These are phyloP conservation scores for Rallus crepitans DNA, from an alignment of 2,797 vertebrate genomes.

Conservation along the genomic window DNA sequence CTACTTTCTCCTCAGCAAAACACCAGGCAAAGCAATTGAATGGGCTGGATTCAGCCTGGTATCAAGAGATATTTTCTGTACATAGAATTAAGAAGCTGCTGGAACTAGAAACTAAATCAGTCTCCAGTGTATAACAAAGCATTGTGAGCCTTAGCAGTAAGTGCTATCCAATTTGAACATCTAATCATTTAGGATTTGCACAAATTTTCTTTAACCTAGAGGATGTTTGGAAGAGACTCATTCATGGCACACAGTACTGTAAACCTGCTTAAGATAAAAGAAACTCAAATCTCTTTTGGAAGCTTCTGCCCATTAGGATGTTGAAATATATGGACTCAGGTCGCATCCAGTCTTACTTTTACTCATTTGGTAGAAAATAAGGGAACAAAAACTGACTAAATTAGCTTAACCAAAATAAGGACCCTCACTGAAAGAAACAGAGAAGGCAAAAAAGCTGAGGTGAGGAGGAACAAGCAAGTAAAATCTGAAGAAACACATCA, in stretches of 20 bases:
- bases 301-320: not conserved
- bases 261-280: not conserved
- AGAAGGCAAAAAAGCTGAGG: fast-evolving
- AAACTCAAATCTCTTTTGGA: not conserved
- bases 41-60: not conserved
- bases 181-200: not conserved
- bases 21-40: not conserved
- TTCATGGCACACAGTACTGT: not conserved
- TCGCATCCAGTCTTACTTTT: not conserved
- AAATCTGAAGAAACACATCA: not conserved
- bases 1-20: not conserved
- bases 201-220: not conserved
- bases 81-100: not conserved
- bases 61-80: not conserved
- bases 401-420: not conserved
- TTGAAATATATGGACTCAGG: not conserved
- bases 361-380: not conserved
- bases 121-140: not conserved
- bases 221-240: not conserved
- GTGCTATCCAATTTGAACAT: not conserved
- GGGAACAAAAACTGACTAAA: not conserved
- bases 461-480: not conserved
- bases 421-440: not conserved
- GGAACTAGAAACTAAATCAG: not conserved
- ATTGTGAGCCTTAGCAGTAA: not conserved